Percentiles rank a stretch among this genome's conserved stretches.
Conservation (phyloP, 1,140 invertebrate genomes). For the Camponotus pennsylvanicus region DNA sequence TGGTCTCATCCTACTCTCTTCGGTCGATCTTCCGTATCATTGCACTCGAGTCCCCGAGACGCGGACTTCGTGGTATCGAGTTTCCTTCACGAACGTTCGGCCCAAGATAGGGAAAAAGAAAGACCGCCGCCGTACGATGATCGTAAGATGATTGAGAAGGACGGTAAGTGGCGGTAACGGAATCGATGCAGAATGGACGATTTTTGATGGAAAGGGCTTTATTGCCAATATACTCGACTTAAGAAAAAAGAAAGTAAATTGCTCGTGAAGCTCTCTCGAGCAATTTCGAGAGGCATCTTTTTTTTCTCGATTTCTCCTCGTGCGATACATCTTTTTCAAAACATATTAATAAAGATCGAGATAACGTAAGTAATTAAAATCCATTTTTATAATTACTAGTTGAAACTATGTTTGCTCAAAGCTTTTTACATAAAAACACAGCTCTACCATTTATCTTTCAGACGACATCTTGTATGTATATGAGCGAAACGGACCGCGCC, state of each 20-base stretch:
- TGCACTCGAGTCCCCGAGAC: conserved; percentile 49
- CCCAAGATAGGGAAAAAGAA: conserved; percentile 39
- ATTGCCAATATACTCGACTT: conserved; percentile 4
- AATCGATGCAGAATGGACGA: conserved; percentile 33
- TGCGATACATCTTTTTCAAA: background rate
- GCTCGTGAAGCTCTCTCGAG: conserved; percentile 9
- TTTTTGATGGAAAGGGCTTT: conserved; percentile 22
- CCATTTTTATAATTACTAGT: background rate
- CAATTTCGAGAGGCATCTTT: background rate
- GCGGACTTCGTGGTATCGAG: conserved; percentile 38
- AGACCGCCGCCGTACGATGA: background rate
- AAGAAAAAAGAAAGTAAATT: background rate
- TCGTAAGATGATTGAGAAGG: conserved; percentile 35
- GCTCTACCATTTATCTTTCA: conserved; percentile 19
- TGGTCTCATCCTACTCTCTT: conserved; percentile 46
- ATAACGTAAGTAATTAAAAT: conserved; percentile 1
- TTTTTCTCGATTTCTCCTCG: background rate
- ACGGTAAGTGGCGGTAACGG: conserved; percentile 35
- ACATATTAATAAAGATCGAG: background rate
- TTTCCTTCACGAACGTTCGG: conserved; percentile 52
- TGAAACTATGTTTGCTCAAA: background rate
- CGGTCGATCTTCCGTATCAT: conserved; percentile 55
- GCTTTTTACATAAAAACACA: background rate
- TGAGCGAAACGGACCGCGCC: conserved; percentile 26
- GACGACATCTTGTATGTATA: conserved; percentile 29